These are phyloP conservation scores for Anagyrus pseudococci DNA, from an alignment of 2,888 invertebrate species.

Conservation along the genomic window DNA sequence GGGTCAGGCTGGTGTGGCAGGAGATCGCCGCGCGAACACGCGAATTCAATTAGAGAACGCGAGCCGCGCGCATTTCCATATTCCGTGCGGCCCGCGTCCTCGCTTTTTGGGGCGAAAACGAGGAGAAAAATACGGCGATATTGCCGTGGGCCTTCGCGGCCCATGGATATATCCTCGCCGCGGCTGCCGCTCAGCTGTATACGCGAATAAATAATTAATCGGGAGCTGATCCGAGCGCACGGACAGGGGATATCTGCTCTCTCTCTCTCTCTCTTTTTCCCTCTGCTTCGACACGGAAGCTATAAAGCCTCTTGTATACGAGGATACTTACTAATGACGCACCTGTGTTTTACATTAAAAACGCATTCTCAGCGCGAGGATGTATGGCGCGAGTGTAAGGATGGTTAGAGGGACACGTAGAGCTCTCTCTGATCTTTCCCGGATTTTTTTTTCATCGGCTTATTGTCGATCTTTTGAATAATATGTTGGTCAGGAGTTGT, in stretches of 20 bases:
- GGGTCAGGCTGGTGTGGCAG: slow-evolving; percentile 34
- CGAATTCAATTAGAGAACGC: slow-evolving; percentile 43
- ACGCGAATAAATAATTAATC: slow-evolving; percentile 39
- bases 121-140: slow-evolving; percentile 21
- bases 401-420: no score
- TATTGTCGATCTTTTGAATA: no score
- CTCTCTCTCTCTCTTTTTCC: no score
- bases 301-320: slow-evolving; percentile 36
- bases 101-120: slow-evolving; percentile 11
- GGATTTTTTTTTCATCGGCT: no score
- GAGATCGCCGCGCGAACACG: slow-evolving; percentile 38
- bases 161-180: background rate
- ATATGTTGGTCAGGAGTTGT: no score
- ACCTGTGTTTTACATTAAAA: slow-evolving; percentile 35
- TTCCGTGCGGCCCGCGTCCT: slow-evolving; percentile 3
- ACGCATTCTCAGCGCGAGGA: slow-evolving; percentile 10
- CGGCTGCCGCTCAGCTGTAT: background rate
- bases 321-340: slow-evolving; percentile 37
- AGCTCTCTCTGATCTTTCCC: no score
- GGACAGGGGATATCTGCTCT: background rate
- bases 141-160: background rate
- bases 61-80: slow-evolving; percentile 22
- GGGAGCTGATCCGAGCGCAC: background rate
- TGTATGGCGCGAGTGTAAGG: no score
- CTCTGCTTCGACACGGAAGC: slow-evolving; percentile 30